Conservation (phyloP, 2,888 invertebrate genomes). For the Chymomyza amoena region DNA sequence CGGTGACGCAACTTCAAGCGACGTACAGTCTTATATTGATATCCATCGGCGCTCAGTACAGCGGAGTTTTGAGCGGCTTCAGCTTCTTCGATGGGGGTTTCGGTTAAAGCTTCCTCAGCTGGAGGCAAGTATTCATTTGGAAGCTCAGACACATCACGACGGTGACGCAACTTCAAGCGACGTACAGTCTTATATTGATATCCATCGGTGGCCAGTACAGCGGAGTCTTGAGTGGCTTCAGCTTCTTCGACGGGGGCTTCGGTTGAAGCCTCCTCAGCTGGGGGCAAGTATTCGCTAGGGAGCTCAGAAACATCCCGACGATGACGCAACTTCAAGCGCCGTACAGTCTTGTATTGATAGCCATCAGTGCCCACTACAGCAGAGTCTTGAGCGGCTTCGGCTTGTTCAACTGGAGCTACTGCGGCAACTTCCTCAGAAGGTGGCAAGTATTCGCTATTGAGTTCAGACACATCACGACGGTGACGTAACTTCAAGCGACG, state of each 20-base stretch:
- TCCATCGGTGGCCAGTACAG: conserved; percentile 50
- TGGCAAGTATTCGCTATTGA: conserved; percentile 40
- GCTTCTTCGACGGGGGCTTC: conserved; percentile 33
- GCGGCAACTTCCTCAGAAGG: conserved; percentile 35
- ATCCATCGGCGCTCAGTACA: conserved; percentile 51
- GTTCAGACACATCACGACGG: conserved; percentile 50
- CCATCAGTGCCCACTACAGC: conserved; percentile 44
- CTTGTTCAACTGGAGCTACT: conserved; percentile 22
- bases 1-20: conserved; percentile 61
- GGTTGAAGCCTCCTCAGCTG: conserved; percentile 26
- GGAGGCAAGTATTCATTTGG: conserved; percentile 43
- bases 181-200: conserved; percentile 62
- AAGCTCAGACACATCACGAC: conserved; percentile 55
- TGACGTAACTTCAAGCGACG: conserved; percentile 40
- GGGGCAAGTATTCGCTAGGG: conserved; percentile 27
- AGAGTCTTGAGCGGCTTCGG: conserved; percentile 27
- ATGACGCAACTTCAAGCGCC: conserved; percentile 29
- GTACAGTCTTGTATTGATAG: conserved; percentile 50
- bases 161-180: conserved; percentile 51
- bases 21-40: conserved; percentile 64
- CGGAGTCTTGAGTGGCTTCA: conserved; percentile 35
- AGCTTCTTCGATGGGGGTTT: conserved; percentile 32
- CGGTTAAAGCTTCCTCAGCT: conserved; percentile 18
- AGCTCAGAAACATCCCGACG: conserved; percentile 27
- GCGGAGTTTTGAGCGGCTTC: conserved; percentile 44